Evolutionary conservation across 2,113 vertebrate species (phyloP).

Genomic region (Vanacampus margaritifer): DNA sequence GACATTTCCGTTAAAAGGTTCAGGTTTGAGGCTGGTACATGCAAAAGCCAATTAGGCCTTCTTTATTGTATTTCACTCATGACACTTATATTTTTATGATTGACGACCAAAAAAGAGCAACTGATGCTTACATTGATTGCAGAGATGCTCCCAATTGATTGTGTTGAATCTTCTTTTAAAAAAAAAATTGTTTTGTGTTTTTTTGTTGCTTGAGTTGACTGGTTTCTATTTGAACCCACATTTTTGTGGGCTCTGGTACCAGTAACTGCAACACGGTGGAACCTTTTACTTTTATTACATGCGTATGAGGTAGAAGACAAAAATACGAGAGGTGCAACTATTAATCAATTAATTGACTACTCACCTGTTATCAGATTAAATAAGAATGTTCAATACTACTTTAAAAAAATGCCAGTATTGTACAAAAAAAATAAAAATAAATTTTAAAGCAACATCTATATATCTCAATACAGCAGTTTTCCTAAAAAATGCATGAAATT

Average conservation of each 20-base stretch:
- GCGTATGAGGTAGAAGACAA: too few relatives aligned
- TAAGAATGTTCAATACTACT: too few relatives aligned
- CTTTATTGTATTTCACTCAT: background rate
- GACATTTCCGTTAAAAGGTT: slow-evolving; percentile 27
- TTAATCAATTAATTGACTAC: too few relatives aligned
- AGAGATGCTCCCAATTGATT: background rate
- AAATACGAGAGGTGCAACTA: too few relatives aligned
- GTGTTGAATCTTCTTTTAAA: background rate
- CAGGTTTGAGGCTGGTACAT: background rate
- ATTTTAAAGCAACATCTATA: too few relatives aligned
- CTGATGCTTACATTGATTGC: background rate
- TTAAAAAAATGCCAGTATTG: too few relatives aligned
- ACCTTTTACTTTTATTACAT: too few relatives aligned
- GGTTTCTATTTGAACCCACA: background rate
- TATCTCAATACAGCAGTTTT: too few relatives aligned
- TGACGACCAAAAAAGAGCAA: background rate
- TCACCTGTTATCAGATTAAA: too few relatives aligned
- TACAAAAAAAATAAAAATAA: too few relatives aligned
- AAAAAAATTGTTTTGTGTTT: background rate
- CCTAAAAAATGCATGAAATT: too few relatives aligned
- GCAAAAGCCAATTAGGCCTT: slow-evolving; percentile 41
- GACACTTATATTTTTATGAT: background rate
- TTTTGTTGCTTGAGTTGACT: background rate
- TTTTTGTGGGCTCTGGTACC: background rate
- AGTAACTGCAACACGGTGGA: too few relatives aligned